A percentile compares a stretch with the other conserved stretches of the same genome.
phyloP scores from a whole-genome alignment of 2,888 invertebrate genomes.

The Caenorhabditis wallacei region DNA sequence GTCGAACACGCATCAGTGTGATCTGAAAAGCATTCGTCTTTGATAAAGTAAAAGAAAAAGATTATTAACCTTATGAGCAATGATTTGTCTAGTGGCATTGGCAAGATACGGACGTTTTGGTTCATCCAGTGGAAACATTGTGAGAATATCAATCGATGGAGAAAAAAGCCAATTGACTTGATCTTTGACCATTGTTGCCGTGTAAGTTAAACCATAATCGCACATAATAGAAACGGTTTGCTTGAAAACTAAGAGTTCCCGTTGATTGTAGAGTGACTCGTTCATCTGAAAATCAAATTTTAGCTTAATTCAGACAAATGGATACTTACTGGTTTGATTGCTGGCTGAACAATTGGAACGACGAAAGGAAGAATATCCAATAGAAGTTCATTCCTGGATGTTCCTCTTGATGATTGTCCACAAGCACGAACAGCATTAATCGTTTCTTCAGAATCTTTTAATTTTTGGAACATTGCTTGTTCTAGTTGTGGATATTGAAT shows the following conservation, averaged over 20 bases:
- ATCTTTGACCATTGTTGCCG: conserved; percentile 60
- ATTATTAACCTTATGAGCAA: conserved; percentile 86
- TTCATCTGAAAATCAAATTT: conserved; percentile 67
- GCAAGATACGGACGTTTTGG: conserved; percentile 84
- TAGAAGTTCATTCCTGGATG: conserved; percentile 51
- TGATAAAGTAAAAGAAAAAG: too few species aligned
- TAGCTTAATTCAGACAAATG: not conserved
- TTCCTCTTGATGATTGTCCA: conserved; percentile 15
- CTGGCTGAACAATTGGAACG: conserved; percentile 70
- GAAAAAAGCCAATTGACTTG: conserved; percentile 86
- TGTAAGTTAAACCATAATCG: conserved; percentile 65
- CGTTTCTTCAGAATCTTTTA: conserved; percentile 60
- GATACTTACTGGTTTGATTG: conserved; percentile 70
- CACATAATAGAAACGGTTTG: conserved; percentile 56
- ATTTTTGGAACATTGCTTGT: conserved; percentile 59
- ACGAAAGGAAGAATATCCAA: conserved; percentile 67
- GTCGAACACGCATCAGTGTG: conserved; percentile 46
- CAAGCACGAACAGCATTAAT: conserved; percentile 50
- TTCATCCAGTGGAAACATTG: conserved; percentile 84
- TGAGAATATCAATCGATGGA: conserved; percentile 89
- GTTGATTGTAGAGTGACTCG: conserved; percentile 67
- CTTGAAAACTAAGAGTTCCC: conserved; percentile 57
- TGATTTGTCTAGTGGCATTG: conserved; percentile 89
- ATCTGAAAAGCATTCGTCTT: conserved; percentile 32
- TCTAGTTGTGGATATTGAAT: conserved; percentile 68